A percentile compares a stretch with the other conserved stretches of the same genome.
Conservation (phyloP, 2,888 invertebrate genomes). For the Clepsis dumicolana region DNA sequence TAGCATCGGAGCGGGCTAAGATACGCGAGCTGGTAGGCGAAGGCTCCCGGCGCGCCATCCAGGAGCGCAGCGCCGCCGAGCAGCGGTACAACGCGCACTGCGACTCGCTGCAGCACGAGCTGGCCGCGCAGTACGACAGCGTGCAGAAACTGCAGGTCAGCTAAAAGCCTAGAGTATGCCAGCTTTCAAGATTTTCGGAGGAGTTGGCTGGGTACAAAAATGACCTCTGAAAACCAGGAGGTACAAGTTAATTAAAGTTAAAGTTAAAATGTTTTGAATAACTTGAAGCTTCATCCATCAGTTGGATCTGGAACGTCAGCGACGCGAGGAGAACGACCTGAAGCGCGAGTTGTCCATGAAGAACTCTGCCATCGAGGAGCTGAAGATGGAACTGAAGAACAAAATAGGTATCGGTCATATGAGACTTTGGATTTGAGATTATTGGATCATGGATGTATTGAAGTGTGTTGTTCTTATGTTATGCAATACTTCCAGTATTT, state of each 20-base stretch:
- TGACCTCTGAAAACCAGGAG: no score
- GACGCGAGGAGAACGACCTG: constrained; percentile 91
- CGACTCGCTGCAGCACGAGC: constrained; percentile 92
- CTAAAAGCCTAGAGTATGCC: background rate
- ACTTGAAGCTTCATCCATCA: constrained; percentile 53
- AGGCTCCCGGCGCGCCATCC: constrained; percentile 89
- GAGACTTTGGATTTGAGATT: no score
- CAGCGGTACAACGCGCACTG: constrained; percentile 90
- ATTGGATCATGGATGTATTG: no score
- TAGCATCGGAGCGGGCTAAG: constrained; percentile 91
- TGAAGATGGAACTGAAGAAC: constrained; percentile 92
- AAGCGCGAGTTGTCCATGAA: constrained; percentile 92
- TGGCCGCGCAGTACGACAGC: constrained; percentile 93
- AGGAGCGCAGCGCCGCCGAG: constrained; percentile 90
- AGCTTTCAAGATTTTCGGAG: no score
- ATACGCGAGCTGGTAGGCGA: constrained; percentile 92
- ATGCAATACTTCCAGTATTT: no score
- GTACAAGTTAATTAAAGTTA: no score
- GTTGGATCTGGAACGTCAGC: constrained; percentile 92
- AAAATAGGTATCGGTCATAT: constrained; percentile 87
- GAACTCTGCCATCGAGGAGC: constrained; percentile 90
- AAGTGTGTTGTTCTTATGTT: no score
- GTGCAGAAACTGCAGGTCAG: constrained; percentile 89
- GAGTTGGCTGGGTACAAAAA: no score
- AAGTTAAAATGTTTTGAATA: background rate